Percentiles rank a stretch among this genome's conserved stretches.
Conservation (phyloP, 2,888 invertebrate species). For the Cephus sareptanus region DNA sequence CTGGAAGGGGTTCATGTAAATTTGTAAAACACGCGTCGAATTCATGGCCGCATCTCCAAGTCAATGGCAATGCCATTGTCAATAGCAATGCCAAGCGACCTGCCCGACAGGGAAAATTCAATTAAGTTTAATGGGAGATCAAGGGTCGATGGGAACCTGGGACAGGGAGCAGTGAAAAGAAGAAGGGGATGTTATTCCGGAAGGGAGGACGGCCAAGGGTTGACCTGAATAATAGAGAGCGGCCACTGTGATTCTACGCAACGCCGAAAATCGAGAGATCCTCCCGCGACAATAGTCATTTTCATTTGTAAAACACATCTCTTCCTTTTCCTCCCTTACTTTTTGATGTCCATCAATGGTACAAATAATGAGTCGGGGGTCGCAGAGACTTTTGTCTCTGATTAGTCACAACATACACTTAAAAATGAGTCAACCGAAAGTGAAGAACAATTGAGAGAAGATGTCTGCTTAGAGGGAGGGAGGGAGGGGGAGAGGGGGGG, state of each 20-base stretch:
- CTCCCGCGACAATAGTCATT: slow-evolving; percentile 9
- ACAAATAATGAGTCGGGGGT: not conserved
- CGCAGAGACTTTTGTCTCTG: not conserved
- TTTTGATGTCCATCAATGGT: not conserved
- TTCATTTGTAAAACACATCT: slow-evolving; percentile 23
- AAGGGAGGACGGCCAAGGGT: not conserved
- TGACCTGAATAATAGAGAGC: not conserved
- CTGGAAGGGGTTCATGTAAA: slow-evolving; percentile 37
- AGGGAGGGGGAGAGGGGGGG: slow-evolving; percentile 13
- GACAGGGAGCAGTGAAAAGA: not conserved
- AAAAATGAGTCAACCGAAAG: not conserved
- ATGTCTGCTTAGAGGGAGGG: not conserved
- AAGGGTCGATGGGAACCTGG: slow-evolving; percentile 11
- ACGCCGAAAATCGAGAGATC: slow-evolving; percentile 16
- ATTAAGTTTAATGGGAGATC: slow-evolving; percentile 70
- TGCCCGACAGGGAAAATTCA: slow-evolving; percentile 66
- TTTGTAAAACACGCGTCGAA: slow-evolving; percentile 47
- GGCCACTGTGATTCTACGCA: not conserved
- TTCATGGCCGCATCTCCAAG: slow-evolving; percentile 33
- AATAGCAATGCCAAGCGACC: slow-evolving; percentile 23
- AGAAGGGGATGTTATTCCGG: not conserved
- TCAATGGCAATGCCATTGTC: slow-evolving; percentile 44
- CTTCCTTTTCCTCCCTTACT: not conserved
- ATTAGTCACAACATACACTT: not conserved
- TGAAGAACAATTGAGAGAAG: not conserved